These are phyloP conservation scores for Aselliscus stoliczkanus DNA, from an alignment of 2,797 vertebrate genomes.

Conservation along the genomic window DNA sequence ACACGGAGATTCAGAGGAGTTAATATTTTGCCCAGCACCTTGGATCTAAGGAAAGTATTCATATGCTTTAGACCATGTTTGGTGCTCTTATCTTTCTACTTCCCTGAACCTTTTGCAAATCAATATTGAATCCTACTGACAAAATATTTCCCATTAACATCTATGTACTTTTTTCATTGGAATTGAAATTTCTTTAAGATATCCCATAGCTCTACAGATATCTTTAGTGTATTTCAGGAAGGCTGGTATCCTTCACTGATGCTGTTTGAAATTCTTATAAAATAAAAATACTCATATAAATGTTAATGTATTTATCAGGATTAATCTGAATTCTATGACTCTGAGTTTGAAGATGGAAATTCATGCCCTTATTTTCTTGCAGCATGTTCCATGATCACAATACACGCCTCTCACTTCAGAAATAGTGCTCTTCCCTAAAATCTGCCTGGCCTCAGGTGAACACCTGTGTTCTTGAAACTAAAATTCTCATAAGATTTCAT, in stretches of 20 bases:
- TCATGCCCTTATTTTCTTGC: background rate
- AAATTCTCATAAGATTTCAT: slow-evolving; percentile 13
- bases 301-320: background rate
- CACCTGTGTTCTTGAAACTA: slow-evolving; percentile 40
- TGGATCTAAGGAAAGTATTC: background rate
- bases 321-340: background rate
- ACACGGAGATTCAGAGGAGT: background rate
- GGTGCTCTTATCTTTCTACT: background rate
- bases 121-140: background rate
- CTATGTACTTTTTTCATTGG: background rate
- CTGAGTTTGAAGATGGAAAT: slow-evolving; percentile 13
- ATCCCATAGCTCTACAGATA: background rate
- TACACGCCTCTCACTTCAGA: background rate
- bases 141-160: background rate
- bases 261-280: background rate
- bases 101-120: background rate
- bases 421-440: background rate
- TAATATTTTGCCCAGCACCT: background rate
- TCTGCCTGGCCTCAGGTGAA: background rate
- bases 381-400: background rate
- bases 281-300: background rate
- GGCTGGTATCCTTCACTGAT: background rate
- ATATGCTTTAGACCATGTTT: background rate
- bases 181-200: background rate
- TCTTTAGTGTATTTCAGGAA: background rate